These are phyloP conservation scores for Pandion haliaetus DNA, from an alignment of 2,113 vertebrate species.

Conservation along the genomic window DNA sequence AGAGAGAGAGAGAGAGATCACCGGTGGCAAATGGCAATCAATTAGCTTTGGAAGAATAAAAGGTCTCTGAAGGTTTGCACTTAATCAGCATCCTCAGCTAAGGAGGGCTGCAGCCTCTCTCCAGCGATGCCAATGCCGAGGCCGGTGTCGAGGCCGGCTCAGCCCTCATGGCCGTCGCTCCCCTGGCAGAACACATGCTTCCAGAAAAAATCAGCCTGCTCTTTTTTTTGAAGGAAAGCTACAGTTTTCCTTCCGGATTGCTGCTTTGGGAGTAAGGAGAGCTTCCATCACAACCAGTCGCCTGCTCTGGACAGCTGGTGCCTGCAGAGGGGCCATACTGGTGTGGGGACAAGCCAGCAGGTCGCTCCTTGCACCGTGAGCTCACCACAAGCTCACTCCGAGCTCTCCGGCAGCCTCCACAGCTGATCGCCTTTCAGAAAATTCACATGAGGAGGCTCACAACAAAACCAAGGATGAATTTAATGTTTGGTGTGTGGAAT, in stretches of 20 bases:
- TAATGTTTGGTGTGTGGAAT: background rate
- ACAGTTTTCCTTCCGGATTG: background rate
- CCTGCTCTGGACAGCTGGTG: background rate
- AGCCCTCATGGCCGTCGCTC: fast-evolving
- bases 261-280: background rate
- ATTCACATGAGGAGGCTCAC: background rate
- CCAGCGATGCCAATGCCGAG: background rate
- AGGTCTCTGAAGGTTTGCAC: background rate
- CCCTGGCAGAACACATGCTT: background rate
- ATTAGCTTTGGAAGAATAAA: background rate
- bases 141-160: background rate
- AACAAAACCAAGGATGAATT: background rate
- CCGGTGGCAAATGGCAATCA: background rate
- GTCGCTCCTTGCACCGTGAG: fast-evolving
- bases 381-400: background rate
- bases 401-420: fast-evolving
- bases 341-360: background rate
- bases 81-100: background rate
- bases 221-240: background rate
- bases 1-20: background rate
- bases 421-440: fast-evolving
- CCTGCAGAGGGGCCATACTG: background rate
- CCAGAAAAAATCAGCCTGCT: background rate
- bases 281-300: fast-evolving
- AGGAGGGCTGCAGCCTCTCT: background rate